A percentile compares a stretch with the other conserved stretches of the same genome.
Evolutionary conservation across 2,888 invertebrate genomes (phyloP).

Genomic region (Catocala nupta): DNA sequence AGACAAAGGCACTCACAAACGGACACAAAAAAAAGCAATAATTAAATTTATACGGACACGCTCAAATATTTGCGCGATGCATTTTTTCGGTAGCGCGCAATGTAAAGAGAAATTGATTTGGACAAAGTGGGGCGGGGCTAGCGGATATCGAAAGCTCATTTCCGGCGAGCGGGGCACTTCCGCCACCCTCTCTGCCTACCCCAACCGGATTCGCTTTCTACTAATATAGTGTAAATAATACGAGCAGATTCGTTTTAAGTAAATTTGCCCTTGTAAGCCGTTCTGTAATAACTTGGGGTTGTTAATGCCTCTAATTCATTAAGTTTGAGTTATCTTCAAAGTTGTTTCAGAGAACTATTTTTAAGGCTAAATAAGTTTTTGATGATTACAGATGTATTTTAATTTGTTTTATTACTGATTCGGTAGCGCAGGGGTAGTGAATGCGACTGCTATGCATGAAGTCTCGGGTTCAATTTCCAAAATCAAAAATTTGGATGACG

Average conservation of each 20-base stretch:
- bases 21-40: neutral
- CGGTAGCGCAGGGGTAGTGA: too few species aligned
- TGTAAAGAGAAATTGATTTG: slow-evolving; percentile 79
- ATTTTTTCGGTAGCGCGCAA: slow-evolving; percentile 47
- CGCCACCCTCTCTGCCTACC: slow-evolving; percentile 32
- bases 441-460: too few species aligned
- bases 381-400: too few species aligned
- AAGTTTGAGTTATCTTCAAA: neutral
- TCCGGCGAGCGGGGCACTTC: slow-evolving; percentile 69
- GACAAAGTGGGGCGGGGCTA: slow-evolving; percentile 68
- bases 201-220: slow-evolving; percentile 40
- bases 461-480: too few species aligned
- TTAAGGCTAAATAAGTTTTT: neutral
- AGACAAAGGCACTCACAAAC: neutral
- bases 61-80: slow-evolving; percentile 37
- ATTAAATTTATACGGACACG: slow-evolving; percentile 1
- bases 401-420: too few species aligned
- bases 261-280: slow-evolving; percentile 27
- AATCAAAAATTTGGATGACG: too few species aligned
- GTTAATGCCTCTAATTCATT: neutral
- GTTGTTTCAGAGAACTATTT: neutral
- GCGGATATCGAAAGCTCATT: slow-evolving; percentile 81
- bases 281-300: neutral
- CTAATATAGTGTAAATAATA: slow-evolving; percentile 59
- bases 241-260: slow-evolving; percentile 46